Conservation (phyloP, 2,888 invertebrate genomes). For the Hedychridium roseum region DNA sequence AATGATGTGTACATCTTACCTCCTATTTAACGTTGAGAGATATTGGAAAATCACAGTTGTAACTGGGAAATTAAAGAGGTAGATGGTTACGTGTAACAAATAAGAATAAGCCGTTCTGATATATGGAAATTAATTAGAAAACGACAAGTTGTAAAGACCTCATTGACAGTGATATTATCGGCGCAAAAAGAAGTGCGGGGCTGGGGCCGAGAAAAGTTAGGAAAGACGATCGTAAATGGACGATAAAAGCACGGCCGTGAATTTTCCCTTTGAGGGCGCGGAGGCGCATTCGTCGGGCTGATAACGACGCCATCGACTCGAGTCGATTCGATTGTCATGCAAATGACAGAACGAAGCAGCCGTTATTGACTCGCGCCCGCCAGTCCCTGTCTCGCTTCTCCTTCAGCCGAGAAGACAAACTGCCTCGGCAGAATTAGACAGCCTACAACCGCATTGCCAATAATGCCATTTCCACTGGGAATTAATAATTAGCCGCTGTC, state of each 20-base stretch:
- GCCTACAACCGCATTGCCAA: no score
- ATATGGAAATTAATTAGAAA: not conserved
- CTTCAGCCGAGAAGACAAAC: no score
- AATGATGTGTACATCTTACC: no score
- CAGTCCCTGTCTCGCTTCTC: conserved; percentile 13
- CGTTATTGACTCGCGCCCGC: conserved; percentile 44
- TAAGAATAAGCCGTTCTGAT: no score
- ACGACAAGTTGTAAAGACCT: not conserved
- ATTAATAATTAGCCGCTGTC: no score
- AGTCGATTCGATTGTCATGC: conserved; percentile 51
- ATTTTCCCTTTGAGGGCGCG: conserved; percentile 39
- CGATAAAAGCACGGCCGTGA: conserved; percentile 40
- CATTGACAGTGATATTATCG: not conserved
- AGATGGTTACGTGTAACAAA: no score
- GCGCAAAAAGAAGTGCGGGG: not conserved
- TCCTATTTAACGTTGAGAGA: no score
- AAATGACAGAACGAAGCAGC: conserved; percentile 45
- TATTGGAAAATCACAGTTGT: no score
- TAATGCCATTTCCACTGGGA: no score
- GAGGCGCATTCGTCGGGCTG: conserved; percentile 30
- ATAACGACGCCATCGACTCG: conserved; percentile 34
- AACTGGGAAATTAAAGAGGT: no score
- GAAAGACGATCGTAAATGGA: conserved; percentile 18
- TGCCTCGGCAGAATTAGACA: no score
- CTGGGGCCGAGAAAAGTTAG: conserved; percentile 7